These are phyloP conservation scores for Notiomystis cincta DNA, from an alignment of 2,113 vertebrate genomes.

Conservation along the genomic window DNA sequence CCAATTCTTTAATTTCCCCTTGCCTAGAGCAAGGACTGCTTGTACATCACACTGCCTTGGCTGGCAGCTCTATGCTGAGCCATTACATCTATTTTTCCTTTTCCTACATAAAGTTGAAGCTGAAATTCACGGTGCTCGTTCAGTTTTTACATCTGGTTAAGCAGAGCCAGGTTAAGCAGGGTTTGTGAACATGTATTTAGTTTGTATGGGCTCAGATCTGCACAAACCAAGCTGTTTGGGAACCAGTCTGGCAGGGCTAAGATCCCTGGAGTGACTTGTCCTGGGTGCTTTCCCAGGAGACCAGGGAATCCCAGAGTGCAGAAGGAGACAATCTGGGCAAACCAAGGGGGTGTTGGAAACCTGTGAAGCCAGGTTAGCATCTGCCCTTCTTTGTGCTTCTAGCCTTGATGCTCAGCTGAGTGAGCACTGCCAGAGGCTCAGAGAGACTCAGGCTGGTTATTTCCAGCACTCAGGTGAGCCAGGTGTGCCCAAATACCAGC, in stretches of 20 bases:
- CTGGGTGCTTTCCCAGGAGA: background rate
- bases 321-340: background rate
- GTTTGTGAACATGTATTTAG: background rate
- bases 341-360: background rate
- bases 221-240: background rate
- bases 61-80: background rate
- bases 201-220: background rate
- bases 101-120: background rate
- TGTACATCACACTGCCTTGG: fast-evolving
- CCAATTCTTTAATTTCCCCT: background rate
- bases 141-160: background rate
- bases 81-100: background rate
- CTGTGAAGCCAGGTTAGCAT: background rate
- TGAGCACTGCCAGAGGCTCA: fast-evolving
- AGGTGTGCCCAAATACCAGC: background rate
- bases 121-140: background rate
- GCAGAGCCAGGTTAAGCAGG: background rate
- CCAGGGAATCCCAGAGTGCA: background rate
- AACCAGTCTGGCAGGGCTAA: background rate
- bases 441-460: background rate
- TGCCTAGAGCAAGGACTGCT: background rate
- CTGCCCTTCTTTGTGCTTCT: background rate
- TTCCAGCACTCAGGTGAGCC: background rate
- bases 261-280: background rate
- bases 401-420: background rate